phyloP scores from a whole-genome alignment of 2,888 invertebrate genomes.

The Exocentrus adspersus region DNA sequence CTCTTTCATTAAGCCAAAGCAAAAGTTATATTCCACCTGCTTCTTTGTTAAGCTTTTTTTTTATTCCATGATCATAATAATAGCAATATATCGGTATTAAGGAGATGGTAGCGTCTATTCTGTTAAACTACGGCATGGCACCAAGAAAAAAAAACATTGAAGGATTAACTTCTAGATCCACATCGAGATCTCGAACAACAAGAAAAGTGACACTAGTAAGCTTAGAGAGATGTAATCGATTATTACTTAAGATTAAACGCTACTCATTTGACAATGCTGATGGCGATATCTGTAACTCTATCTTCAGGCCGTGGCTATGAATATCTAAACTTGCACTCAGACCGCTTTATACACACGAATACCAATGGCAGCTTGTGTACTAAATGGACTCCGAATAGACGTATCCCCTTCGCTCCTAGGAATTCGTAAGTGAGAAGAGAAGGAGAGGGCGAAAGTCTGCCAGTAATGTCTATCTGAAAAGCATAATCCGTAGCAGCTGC shows the following conservation, averaged over 20 bases:
- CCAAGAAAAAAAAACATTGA: background rate
- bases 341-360: constrained; percentile 38
- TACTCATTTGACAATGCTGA: constrained; percentile 13
- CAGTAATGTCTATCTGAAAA: constrained; percentile 49
- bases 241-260: constrained; percentile 20
- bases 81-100: background rate
- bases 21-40: background rate
- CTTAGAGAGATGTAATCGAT: constrained; percentile 21
- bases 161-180: constrained; percentile 14
- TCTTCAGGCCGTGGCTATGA: constrained; percentile 43
- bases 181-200: background rate
- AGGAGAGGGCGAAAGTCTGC: constrained; percentile 28
- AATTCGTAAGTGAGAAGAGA: constrained; percentile 24
- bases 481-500: constrained; percentile 56
- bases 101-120: background rate
- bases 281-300: constrained; percentile 43
- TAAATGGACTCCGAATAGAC: constrained; percentile 30
- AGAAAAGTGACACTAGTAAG: constrained; percentile 15
- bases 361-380: constrained; percentile 34
- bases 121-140: background rate
- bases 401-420: constrained; percentile 26
- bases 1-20: background rate
- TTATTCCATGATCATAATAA: background rate
- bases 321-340: constrained; percentile 32
- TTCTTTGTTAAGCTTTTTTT: background rate